Conservation (phyloP, 2,113 vertebrate species). For the Acanthisitta chloris region DNA sequence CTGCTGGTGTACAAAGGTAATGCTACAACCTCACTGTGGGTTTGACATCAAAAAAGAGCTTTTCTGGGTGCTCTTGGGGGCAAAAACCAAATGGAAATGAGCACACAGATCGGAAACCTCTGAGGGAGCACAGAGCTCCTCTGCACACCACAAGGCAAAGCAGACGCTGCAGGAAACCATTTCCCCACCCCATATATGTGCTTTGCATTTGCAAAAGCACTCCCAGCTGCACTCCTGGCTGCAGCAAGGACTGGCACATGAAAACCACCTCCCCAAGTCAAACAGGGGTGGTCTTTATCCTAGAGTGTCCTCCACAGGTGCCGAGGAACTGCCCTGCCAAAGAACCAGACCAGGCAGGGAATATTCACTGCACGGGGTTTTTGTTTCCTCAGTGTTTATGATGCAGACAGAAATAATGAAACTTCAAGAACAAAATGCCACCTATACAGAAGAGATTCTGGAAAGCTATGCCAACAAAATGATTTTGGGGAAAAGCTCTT, state of each 20-base stretch:
- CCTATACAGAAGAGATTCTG: neutral
- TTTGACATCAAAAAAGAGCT: neutral
- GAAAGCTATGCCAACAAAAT: neutral
- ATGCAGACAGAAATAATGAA: neutral
- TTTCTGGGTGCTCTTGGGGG: neutral
- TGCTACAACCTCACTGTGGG: rapidly evolving
- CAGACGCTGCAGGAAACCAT: rapidly evolving
- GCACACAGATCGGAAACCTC: neutral
- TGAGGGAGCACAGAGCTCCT: neutral
- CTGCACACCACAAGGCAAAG: rapidly evolving
- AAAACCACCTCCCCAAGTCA: neutral
- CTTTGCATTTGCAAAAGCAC: neutral
- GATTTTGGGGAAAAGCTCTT: neutral
- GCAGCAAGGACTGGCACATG: neutral
- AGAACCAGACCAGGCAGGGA: rapidly evolving
- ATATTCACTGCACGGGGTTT: neutral
- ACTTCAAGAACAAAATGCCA: neutral
- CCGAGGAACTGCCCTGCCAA: neutral
- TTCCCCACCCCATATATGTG: rapidly evolving
- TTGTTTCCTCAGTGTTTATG: constrained; percentile 48
- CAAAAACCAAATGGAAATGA: rapidly evolving
- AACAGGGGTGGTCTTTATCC: neutral
- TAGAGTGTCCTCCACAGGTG: neutral
- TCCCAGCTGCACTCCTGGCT: neutral
- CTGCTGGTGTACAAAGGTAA: constrained; percentile 71